A percentile compares a stretch with the other conserved stretches of the same genome.
These are phyloP conservation scores for Todiramphus chloris DNA, from an alignment of 2,113 vertebrate genomes.

Conservation along the genomic window DNA sequence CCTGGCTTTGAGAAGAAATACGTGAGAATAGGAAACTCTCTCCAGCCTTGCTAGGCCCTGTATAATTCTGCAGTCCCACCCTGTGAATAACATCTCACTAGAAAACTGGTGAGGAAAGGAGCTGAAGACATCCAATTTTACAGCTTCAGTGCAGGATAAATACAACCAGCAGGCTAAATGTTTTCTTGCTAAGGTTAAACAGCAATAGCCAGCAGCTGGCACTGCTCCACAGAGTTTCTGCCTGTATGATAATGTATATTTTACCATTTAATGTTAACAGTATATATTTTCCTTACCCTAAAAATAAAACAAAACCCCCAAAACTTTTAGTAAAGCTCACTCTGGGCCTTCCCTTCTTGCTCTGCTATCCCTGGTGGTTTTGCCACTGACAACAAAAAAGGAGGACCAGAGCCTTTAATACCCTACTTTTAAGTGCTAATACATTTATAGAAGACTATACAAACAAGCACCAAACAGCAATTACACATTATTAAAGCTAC, in stretches of 20 bases:
- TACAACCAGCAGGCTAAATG: not conserved
- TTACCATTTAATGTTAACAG: not conserved
- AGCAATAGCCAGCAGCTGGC: not conserved
- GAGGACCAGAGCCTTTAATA: slow-evolving; percentile 29
- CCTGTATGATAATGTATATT: not conserved
- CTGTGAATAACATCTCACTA: not conserved
- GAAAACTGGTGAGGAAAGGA: not conserved
- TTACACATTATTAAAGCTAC: slow-evolving; percentile 63
- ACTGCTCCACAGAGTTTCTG: not conserved
- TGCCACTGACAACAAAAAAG: slow-evolving; percentile 1
- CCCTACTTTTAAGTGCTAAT: slow-evolving; percentile 1
- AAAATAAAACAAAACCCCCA: not conserved
- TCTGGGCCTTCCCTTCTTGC: not conserved
- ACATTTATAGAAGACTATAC: slow-evolving; percentile 44
- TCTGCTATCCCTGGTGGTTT: not conserved
- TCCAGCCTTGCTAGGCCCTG: not conserved
- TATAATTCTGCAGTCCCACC: not conserved
- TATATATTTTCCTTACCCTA: not conserved
- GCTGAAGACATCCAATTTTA: not conserved
- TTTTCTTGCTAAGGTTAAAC: not conserved
- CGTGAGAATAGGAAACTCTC: not conserved
- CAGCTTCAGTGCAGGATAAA: not conserved
- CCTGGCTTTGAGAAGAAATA: not conserved
- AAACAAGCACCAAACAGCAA: slow-evolving; percentile 48
- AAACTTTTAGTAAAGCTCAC: not conserved